These are phyloP conservation scores for Melieria picta DNA, from an alignment of 2,888 invertebrate genomes.

Conservation along the genomic window DNA sequence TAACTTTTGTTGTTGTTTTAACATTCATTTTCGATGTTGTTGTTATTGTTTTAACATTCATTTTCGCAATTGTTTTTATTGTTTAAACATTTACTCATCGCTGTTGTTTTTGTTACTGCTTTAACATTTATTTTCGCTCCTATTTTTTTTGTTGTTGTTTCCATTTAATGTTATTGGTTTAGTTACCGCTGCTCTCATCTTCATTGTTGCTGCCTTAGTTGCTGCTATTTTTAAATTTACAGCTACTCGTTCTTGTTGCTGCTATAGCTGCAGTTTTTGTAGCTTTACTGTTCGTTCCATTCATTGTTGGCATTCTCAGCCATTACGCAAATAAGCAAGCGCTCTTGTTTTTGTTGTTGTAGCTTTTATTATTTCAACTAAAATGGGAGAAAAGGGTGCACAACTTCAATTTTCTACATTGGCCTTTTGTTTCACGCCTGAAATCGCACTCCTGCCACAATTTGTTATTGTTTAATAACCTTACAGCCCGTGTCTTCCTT, in stretches of 20 bases:
- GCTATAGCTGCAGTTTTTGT: background rate
- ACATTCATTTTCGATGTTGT: background rate
- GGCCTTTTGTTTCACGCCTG: background rate
- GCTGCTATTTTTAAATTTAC: background rate
- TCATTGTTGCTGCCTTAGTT: conserved; percentile 3
- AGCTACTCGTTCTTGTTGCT: background rate
- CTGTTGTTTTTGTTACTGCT: conserved; percentile 10
- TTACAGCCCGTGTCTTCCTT: conserved; percentile 37
- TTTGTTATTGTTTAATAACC: conserved; percentile 3
- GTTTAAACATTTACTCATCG: background rate
- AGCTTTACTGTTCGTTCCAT: conserved; percentile 1
- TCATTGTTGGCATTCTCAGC: background rate
- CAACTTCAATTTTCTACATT: conserved; percentile 54
- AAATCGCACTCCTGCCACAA: too few species aligned
- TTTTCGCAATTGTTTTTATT: too few species aligned
- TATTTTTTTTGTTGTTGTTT: too few species aligned
- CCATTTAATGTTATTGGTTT: conserved; percentile 3
- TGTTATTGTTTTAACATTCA: background rate
- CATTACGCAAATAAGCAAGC: background rate
- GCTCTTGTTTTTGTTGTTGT: background rate
- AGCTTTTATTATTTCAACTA: conserved; percentile 11
- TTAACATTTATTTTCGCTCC: too few species aligned
- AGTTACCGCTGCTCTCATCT: background rate
- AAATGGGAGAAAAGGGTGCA: conserved; percentile 51
- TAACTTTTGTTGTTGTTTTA: too few species aligned